phyloP scores from a whole-genome alignment of 1,140 invertebrate species.

The Aphidius ervi region DNA sequence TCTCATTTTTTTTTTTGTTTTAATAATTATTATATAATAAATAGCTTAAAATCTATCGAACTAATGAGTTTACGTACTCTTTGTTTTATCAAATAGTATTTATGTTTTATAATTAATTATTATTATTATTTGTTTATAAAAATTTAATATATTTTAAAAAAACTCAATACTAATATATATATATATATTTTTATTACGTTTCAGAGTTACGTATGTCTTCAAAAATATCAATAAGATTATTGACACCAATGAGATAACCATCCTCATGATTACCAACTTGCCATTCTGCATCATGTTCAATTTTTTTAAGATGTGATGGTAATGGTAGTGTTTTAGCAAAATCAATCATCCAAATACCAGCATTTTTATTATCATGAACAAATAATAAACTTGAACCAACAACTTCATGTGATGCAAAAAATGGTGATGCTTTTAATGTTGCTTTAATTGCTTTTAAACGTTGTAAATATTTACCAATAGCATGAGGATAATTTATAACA shows the following conservation, averaged over 20 bases:
- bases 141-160: conserved; percentile 2
- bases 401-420: conserved; percentile 90
- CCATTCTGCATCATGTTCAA: conserved; percentile 83
- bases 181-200: conserved; percentile 10
- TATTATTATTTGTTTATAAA: background rate
- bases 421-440: conserved; percentile 77
- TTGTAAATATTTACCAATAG: conserved; percentile 76
- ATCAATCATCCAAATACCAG: conserved; percentile 96
- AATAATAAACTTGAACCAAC: conserved; percentile 95
- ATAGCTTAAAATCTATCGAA: conserved; percentile 10
- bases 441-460: conserved; percentile 78
- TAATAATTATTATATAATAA: background rate
- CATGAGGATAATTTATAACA: conserved; percentile 71
- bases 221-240: conserved; percentile 90
- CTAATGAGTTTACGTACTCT: conserved; percentile 18
- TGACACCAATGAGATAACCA: conserved; percentile 90
- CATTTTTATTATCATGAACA: conserved; percentile 84
- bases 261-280: conserved; percentile 97
- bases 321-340: conserved; percentile 93
- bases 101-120: too few species aligned
- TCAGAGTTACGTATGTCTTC: conserved; percentile 36
- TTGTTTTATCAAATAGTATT: too few species aligned
- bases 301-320: conserved; percentile 63
- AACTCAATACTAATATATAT: background rate
- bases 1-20: background rate